A percentile compares a stretch with the other conserved stretches of the same genome.
Conservation (phyloP, 2,113 vertebrate species). For the Pogonocichla stellata region DNA sequence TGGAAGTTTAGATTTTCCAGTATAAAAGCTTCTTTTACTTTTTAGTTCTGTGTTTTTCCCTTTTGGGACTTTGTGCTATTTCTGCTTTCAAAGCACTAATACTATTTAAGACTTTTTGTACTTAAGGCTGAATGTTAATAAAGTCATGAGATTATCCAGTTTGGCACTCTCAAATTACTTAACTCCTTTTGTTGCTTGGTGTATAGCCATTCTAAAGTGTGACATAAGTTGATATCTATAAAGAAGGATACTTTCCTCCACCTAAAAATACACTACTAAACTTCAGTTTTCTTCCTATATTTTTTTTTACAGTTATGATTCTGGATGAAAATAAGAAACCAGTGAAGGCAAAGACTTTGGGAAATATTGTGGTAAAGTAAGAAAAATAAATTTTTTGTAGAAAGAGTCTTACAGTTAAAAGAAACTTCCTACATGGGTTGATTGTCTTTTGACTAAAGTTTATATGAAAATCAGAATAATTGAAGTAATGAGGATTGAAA, state of each 20-base stretch:
- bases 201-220: background rate
- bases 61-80: background rate
- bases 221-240: background rate
- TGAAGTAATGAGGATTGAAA: background rate
- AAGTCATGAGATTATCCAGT: background rate
- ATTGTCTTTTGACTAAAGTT: background rate
- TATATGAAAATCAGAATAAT: background rate
- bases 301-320: constrained; percentile 82
- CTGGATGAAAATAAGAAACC: constrained; percentile 86
- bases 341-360: constrained; percentile 83
- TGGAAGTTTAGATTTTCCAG: background rate
- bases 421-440: background rate
- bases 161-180: background rate
- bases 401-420: background rate
- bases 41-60: background rate
- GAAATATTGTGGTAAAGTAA: constrained; percentile 97
- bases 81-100: background rate
- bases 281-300: background rate
- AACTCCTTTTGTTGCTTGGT: background rate
- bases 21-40: background rate
- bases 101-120: background rate
- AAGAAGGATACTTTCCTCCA: background rate
- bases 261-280: background rate
- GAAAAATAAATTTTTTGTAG: constrained; percentile 56
- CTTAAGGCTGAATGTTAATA: background rate